Base-by-base conservation (phyloP, 2,888 invertebrate species). In the Acanthosepion esculentum region DNA sequence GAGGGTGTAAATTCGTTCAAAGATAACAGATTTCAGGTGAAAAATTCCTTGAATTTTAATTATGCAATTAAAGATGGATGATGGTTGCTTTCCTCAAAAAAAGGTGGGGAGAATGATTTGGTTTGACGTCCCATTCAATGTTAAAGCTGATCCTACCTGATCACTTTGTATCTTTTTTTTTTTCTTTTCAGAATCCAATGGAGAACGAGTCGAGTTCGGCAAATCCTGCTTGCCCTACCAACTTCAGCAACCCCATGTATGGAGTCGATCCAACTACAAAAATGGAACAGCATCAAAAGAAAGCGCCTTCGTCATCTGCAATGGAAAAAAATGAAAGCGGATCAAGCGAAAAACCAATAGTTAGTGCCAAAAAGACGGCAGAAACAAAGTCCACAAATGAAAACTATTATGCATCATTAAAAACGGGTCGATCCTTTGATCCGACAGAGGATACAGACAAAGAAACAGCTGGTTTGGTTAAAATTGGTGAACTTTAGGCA, bases 161-260 rank as follows among this genome's bases (percentile, higher is more conserved):
- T 48, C 41, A 6, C 33, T 33, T 50, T 48, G 29, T 53, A 0
- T 94, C 33, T 48, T 48, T 91, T 91, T 94, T 18, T 48, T 29
- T 53, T 18, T 29, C 48, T 91, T 91, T 94, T 15, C 91, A 95
- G 95, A 94, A 94, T 33, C 50, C 94, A 23, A 64, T 94, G 15
- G 95, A 94, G 55, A 94, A 94, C 78, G 48, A 93, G 7, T 59
- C 64, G 55, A 94, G 92, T 59, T 59, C 91, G 7, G 91, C 95
- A 20, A 95, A 96, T 48, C 94, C 95, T 3, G 59, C 93, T 12
- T 91, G 91, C 26, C 95, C 96, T 23, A 96, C 96, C 92, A 97
- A 97, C 95, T 97, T 97, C 95, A 96, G 96, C 91, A 97, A 97
- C 95, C 97, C 97, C 5, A 95, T 97, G 95, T 97, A 97, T 94